Conservation (phyloP, 2,888 invertebrate genomes). For the Caenorhabditis macrosperma region DNA sequence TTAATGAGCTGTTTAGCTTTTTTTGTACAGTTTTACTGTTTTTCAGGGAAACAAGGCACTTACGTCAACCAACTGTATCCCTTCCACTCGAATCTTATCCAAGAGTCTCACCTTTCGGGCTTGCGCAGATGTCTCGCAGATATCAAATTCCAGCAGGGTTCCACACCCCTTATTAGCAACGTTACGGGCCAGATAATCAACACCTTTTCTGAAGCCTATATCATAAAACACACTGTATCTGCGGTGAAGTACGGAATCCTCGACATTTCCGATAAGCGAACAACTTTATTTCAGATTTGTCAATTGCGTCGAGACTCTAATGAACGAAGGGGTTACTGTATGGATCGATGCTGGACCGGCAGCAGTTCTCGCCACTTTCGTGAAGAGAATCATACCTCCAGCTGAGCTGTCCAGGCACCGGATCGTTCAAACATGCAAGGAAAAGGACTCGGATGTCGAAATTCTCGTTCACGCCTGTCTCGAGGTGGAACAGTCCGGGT, state of each 20-base stretch:
- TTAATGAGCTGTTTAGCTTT: neutral
- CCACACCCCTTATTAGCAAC: slow-evolving; percentile 68
- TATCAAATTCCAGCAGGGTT: slow-evolving; percentile 55
- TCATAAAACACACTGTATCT: slow-evolving; percentile 66
- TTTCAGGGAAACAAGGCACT: slow-evolving; percentile 63
- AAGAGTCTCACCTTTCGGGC: slow-evolving; percentile 61
- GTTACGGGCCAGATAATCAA: slow-evolving; percentile 64
- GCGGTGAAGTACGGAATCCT: slow-evolving; percentile 55
- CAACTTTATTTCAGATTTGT: slow-evolving; percentile 55
- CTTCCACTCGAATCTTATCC: slow-evolving; percentile 71
- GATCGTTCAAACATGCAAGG: slow-evolving; percentile 63
- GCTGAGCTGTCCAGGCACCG: slow-evolving; percentile 43
- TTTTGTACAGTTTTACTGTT: neutral
- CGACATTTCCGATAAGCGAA: neutral
- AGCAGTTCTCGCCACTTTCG: slow-evolving; percentile 62
- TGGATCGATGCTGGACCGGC: slow-evolving; percentile 73
- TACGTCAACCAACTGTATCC: slow-evolving; percentile 72
- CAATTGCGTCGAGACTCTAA: slow-evolving; percentile 58
- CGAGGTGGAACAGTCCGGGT: slow-evolving; percentile 60
- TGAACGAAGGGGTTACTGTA: slow-evolving; percentile 52
- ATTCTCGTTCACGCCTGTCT: slow-evolving; percentile 59
- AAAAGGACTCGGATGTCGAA: slow-evolving; percentile 63
- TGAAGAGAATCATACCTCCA: slow-evolving; percentile 60
- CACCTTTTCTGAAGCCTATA: slow-evolving; percentile 63
- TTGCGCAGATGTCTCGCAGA: slow-evolving; percentile 52